Evolutionary conservation across 2,113 vertebrate genomes (phyloP), one percentile per base, ranked within the genome.

Genomic region (Solea solea): DNA sequence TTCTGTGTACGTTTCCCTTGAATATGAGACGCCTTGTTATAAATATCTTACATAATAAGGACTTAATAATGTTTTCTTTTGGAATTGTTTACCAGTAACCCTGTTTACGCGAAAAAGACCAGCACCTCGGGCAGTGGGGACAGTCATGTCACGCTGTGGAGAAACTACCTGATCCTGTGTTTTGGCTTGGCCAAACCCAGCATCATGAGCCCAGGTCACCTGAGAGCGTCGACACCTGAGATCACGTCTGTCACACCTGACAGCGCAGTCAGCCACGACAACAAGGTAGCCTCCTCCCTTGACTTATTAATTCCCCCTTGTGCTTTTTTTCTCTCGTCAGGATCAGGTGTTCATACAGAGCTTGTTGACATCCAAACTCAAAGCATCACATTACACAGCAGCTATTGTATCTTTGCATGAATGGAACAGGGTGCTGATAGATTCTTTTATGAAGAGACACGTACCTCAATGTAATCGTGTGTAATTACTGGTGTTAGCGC

Each of bases 151-250:
- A 95, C 95, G 15, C 89, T 98, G 76, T 99, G 97, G 98, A 95
- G 98, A 86, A 99, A 99, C 87, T 99, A 99, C 86, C 94, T 99
- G 70, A 98, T 99, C 90, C 95, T 99, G 73, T 98, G 98, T 82
- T 97, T 98, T 78, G 97, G 97, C 51, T 96, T 98, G 27, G 97
- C 97, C 84, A 97, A 96, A 76, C 97, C 97, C 73, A 98, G 96
- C 82, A 97, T 98, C 87, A 98, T 98, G 96, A 98, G 97, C 87
- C 94, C 96, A 0, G 96, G 97, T 60, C 97, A 98, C 81, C 89
- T 98, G 80, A 94, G 97, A 87, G 95, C 96, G 16, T 98, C 97
- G 72, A 98, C 96, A 56, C 96, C 97, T 27, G 97, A 99, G 91
- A 98, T 98, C 84, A 92, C 94, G 88, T 93, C 96, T 10, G 94